Evolutionary conservation across 1,140 invertebrate species (phyloP).

Genomic region (Delia radicum): DNA sequence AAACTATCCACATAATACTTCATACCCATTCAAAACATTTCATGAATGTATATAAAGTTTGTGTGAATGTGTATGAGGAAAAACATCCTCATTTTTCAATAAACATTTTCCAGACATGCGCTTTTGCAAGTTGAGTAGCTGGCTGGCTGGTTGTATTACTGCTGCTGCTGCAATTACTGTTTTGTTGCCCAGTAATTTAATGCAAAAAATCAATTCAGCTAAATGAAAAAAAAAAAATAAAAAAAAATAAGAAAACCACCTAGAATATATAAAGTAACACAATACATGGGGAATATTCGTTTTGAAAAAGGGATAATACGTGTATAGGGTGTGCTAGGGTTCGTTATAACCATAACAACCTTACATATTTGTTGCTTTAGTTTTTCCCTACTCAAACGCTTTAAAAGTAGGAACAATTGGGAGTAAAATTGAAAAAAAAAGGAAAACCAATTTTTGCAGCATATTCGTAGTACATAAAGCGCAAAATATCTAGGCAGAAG

Average conservation of each 20-base stretch:
- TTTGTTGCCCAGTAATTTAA: constrained; percentile 17
- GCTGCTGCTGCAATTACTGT: constrained; percentile 27
- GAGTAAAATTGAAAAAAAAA: not conserved
- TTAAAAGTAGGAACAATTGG: not conserved
- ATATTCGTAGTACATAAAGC: not conserved
- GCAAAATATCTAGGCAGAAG: constrained; percentile 14
- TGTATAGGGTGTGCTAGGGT: not conserved
- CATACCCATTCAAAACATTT: too few species aligned
- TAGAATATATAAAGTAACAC: not conserved
- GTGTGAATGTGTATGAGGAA: not conserved
- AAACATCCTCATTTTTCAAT: not conserved
- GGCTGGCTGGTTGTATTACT: not conserved
- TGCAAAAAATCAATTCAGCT: constrained; percentile 54
- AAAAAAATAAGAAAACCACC: not conserved
- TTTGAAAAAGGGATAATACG: too few species aligned
- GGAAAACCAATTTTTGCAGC: not conserved
- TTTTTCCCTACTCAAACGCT: not conserved
- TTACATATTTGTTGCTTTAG: not conserved
- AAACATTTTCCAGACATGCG: not conserved
- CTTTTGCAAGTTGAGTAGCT: not conserved
- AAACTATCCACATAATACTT: not conserved
- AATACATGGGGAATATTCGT: not conserved
- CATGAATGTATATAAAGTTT: not conserved
- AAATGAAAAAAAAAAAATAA: constrained; percentile 34
- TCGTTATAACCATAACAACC: not conserved